phyloP scores from a whole-genome alignment of 1,140 invertebrate species.

The Medauroidea extradentata region DNA sequence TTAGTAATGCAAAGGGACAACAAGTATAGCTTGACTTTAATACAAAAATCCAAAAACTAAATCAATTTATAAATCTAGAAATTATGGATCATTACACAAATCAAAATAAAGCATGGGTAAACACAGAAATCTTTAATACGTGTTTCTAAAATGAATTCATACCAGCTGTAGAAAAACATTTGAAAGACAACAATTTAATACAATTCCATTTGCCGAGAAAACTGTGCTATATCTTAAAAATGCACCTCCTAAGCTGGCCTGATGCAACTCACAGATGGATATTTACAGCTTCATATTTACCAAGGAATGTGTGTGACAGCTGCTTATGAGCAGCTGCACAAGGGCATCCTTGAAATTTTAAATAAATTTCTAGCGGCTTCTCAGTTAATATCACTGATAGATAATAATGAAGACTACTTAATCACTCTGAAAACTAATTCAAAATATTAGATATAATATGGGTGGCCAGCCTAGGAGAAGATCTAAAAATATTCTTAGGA shows the following conservation, averaged over 20 bases:
- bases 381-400: too few relatives aligned
- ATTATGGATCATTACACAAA: neutral
- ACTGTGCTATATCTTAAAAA: conserved; percentile 42
- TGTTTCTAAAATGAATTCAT: conserved; percentile 15
- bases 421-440: too few relatives aligned
- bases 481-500: too few relatives aligned
- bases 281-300: conserved; percentile 21
- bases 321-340: conserved; percentile 15
- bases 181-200: conserved; percentile 28
- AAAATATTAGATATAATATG: too few relatives aligned
- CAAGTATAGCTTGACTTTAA: conserved; percentile 1
- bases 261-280: conserved; percentile 2
- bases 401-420: too few relatives aligned
- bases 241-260: conserved; percentile 25
- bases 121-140: conserved; percentile 10
- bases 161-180: conserved; percentile 13
- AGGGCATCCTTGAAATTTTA: conserved; percentile 13
- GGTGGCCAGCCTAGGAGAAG: too few relatives aligned
- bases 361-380: conserved; percentile 10
- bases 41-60: conserved; percentile 8
- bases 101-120: conserved; percentile 13
- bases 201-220: conserved; percentile 34
- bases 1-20: conserved; percentile 4
- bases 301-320: conserved; percentile 18
- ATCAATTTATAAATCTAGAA: conserved; percentile 13